Conservation (phyloP, 2,113 vertebrate genomes). For the Cervus canadensis region DNA sequence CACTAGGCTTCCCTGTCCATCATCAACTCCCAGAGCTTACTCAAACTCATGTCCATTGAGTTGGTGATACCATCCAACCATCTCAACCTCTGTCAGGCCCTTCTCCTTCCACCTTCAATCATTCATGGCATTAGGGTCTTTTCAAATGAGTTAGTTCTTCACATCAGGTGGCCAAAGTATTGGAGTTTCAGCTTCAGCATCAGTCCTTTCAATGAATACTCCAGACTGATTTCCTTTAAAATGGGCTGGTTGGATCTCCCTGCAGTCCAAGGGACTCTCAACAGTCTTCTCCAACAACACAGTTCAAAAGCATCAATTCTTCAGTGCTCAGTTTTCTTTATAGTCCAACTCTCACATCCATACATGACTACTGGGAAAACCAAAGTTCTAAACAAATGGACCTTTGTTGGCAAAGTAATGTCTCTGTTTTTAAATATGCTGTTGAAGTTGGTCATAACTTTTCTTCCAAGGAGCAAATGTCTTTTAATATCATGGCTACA, state of each 20-base stretch:
- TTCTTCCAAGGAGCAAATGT: background rate
- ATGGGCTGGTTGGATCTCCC: background rate
- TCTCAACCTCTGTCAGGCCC: accelerated
- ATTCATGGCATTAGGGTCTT: too few relatives aligned
- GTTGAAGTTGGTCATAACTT: accelerated
- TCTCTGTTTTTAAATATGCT: background rate
- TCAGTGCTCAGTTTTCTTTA: background rate
- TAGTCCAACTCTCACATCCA: background rate
- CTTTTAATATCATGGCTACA: background rate
- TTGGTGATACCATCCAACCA: too few relatives aligned
- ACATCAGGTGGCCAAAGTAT: background rate
- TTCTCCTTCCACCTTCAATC: too few relatives aligned
- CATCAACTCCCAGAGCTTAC: too few relatives aligned
- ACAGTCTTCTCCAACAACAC: background rate
- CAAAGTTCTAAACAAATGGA: background rate
- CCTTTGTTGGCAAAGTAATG: background rate
- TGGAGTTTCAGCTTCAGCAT: background rate
- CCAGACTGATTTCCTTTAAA: background rate
- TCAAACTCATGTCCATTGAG: too few relatives aligned
- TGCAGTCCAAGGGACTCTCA: background rate
- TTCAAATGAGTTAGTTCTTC: too few relatives aligned
- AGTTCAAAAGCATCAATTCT: background rate
- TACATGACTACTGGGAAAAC: background rate
- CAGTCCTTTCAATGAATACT: background rate
- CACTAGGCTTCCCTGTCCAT: too few relatives aligned